Conservation (phyloP, 2,113 vertebrate species). For the Sturnus vulgaris region DNA sequence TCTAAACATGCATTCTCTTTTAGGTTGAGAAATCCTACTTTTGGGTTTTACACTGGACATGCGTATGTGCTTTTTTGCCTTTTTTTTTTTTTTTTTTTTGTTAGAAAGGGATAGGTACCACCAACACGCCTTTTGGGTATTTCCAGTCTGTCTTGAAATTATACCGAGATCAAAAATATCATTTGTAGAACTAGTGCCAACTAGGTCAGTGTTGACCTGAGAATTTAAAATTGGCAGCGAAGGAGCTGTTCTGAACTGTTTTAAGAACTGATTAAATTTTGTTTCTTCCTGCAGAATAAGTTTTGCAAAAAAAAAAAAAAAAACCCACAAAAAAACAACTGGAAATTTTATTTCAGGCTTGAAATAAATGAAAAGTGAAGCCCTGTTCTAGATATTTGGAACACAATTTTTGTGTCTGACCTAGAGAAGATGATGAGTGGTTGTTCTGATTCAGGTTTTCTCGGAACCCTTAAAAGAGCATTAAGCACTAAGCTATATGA, state of each 20-base stretch:
- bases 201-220: not conserved
- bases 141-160: not conserved
- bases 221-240: not conserved
- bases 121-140: not conserved
- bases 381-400: not conserved
- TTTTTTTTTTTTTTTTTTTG: not conserved
- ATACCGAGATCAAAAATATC: not conserved
- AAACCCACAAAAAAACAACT: too few species aligned
- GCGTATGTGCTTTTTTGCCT: not conserved
- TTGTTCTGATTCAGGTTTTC: not conserved
- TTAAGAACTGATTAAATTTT: not conserved
- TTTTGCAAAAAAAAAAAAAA: rapidly evolving
- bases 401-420: not conserved
- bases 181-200: not conserved
- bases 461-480: not conserved
- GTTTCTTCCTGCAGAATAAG: not conserved
- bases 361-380: not conserved
- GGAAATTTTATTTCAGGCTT: not conserved
- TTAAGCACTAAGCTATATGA: not conserved
- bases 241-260: not conserved
- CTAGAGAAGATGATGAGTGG: not conserved
- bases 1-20: not conserved
- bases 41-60: not conserved
- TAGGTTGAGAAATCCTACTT: not conserved
- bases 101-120: not conserved